Evolutionary conservation across 2,113 vertebrate genomes (phyloP), one percentile per base, ranked within the genome.

Genomic region (Nothoprocta pentlandii): DNA sequence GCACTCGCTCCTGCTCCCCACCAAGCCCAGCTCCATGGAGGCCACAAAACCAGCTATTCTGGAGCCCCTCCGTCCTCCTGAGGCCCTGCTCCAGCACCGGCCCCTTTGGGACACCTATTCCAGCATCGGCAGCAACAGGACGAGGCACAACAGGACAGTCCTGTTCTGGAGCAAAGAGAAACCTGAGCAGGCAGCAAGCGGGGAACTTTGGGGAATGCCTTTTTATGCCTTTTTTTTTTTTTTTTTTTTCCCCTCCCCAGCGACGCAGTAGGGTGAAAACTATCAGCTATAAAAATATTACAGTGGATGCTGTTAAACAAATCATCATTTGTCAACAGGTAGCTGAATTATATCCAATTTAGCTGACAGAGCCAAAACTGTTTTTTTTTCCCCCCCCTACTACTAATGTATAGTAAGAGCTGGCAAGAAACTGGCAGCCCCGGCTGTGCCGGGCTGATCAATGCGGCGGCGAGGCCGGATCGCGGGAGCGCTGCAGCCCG

Each of bases 261-360:
- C 77, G 81, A 53, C 36, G 84, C 53, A 89, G 32, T 26, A 95
- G 73, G 47, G 83, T 59, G 84, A 95, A 94, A 95, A 89, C 67
- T 94, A 89, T 68, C 17, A 8, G 75, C 83, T 85, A 84, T 87
- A 87, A 86, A 92, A 95, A 83, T 88, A 71, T 44, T 80, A 46
- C 17, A 26, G 83, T 71, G 73, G 68, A 79, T 76, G 59, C 70
- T 85, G 49, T 77, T 94, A 89, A 95, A 94, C 62, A 93, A 93
- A 93, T 90, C 41, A 61, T 81, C 62, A 80, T 95, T 95, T 95
- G 83, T 94, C 93, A 94, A 79, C 86, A 95, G 90, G 96, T 95
- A 95, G 74, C 83, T 94, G 94, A 92, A 94, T 82, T 90, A 41
- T 9, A 53, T 36, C 88, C 92, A 84, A 25, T 67, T 87, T 53